Evolutionary conservation across 2,797 vertebrate species (phyloP), one percentile per base, ranked within the genome.

Genomic region (Acipenser transmontanus): DNA sequence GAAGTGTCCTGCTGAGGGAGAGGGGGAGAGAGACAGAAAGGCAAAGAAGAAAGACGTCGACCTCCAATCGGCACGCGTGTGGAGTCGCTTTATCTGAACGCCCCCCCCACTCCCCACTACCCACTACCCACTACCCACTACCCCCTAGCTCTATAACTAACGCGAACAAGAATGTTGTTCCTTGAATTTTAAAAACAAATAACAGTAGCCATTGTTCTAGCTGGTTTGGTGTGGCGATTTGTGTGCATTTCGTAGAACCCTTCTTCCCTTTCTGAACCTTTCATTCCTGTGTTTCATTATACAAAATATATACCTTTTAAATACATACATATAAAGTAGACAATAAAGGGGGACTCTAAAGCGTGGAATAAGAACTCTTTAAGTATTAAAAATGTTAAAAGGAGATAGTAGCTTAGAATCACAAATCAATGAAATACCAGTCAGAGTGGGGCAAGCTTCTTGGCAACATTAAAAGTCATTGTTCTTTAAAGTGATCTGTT

Each of bases 1-100:
- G 97, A 98, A 82, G 95, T 99, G 71, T 98, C 96, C 68, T 99
- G 97, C 81, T 99, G 89, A 97, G 81, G 76, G 54, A 60, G 49
- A 7, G 2, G 48, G 13, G 8, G 10, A 20, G 7, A 14, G 57
- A 6, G 61, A 63, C 50, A n/a, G 51, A 49, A 8, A 47, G 54
- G 7, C 12, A 17, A 12, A 7, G 8, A 61, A n/a, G 11, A 56
- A 13, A n/a, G 14, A 4, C n/a, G n/a, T 10, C 20, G 49, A 47
- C 49, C 34, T 20, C 6, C 52, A 59, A 14, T 14, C 49, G 50
- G 50, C 49, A 20, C 66, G 6, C 54, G 2, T 57, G 54, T n/a
- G 9, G 54, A n/a, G 54, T n/a, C 54, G 54, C 54, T n/a, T 7
- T 57, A 13, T 57, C 12, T 11, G 54, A 11, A 57, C 6, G 14